Base-by-base conservation (phyloP, 2,797 vertebrate species). In the Eleutherodactylus coqui region DNA sequence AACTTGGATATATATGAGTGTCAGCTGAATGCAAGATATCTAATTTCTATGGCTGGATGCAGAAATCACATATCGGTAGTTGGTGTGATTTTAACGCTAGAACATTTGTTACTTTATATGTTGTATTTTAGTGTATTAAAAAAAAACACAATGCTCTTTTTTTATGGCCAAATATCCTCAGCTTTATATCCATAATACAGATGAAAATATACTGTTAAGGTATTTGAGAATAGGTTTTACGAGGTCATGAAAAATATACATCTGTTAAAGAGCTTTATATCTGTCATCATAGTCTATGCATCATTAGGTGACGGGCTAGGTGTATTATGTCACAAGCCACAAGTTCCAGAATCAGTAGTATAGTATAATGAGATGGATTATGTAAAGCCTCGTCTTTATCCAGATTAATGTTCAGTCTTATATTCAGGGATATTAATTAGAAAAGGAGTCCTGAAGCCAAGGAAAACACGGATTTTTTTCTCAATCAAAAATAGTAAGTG, bases 401-500 rank as follows among this genome's bases (percentile, higher is more conserved):
- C 79, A 27, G 38, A 64, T 36, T 80, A 87, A 75, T 55, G 34
- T 73, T 79, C 75, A 83, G 60, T 32, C 67, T 43, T 41, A 64
- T 75, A 32, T 34, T 47, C 36, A 45, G 53, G 43, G 45, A 60
- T 51, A 47, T 60, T 16, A 79, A 73, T 84, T 49, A 83, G 69
- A 69, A 73, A 62, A 62, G 27, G 19, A 67, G 58, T 34, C 38
- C 60, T 8, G 8, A n/a, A 13, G 67, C 62, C 70, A 75, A 77
- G 16, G 49, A 76, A 85, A 64, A 77, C 77, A 75, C 41, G 13
- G 16, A 72, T 77, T 55, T n/a, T 72, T 51, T 62, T 29, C 17
- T 41, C 13, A 34, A 85, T 84, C 78, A 81, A 80, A 88, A 81
- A 82, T 85, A 76, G 62, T 43, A 53, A 87, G 64, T 87, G 86